A percentile compares a stretch with the other conserved stretches of the same genome.
These are phyloP conservation scores for Aurelia sp. DNA, from an alignment of 30 jellyfish, hydroid and myxozoan species.

Conservation along the genomic window DNA sequence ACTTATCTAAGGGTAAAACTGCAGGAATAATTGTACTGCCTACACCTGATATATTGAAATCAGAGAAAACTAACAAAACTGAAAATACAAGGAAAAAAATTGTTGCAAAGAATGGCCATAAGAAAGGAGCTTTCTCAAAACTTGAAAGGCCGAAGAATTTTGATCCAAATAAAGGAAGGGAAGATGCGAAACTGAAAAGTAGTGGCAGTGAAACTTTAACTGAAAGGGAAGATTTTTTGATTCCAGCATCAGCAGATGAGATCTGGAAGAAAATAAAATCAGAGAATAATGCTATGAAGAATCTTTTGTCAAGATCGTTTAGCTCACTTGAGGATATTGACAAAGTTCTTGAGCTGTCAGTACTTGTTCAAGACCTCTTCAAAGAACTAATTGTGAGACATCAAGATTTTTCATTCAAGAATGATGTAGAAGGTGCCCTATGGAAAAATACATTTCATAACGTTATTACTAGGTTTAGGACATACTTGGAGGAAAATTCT, in stretches of 20 bases:
- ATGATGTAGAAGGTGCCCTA: slow-evolving; percentile 82
- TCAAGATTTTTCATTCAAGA: slow-evolving; percentile 74
- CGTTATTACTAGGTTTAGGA: slow-evolving; percentile 67
- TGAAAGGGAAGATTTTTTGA: background rate
- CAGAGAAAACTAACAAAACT: background rate
- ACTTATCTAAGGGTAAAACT: slow-evolving; percentile 9
- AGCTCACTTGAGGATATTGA: slow-evolving; percentile 57
- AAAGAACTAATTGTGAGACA: slow-evolving; percentile 80
- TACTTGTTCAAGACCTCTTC: slow-evolving; percentile 74
- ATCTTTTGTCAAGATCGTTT: slow-evolving; percentile 40
- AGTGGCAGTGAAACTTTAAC: background rate
- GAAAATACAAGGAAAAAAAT: background rate
- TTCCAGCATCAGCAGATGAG: slow-evolving; percentile 26
- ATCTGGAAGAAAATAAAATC: slow-evolving; percentile 37
- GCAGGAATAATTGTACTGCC: slow-evolving; percentile 68
- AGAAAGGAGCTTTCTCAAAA: slow-evolving; percentile 10
- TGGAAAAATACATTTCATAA: slow-evolving; percentile 93
- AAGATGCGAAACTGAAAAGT: slow-evolving; percentile 1
- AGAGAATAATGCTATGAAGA: slow-evolving; percentile 27
- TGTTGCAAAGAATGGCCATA: background rate
- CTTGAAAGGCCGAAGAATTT: slow-evolving; percentile 25
- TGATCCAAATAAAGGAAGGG: slow-evolving; percentile 22
- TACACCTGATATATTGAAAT: slow-evolving; percentile 27
- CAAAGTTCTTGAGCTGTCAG: slow-evolving; percentile 63
- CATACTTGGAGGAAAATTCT: slow-evolving; percentile 11